Percentiles rank a stretch among this genome's conserved stretches.
phyloP scores from a whole-genome alignment of 2,888 invertebrate genomes.

The Ectemnius cavifrons region DNA sequence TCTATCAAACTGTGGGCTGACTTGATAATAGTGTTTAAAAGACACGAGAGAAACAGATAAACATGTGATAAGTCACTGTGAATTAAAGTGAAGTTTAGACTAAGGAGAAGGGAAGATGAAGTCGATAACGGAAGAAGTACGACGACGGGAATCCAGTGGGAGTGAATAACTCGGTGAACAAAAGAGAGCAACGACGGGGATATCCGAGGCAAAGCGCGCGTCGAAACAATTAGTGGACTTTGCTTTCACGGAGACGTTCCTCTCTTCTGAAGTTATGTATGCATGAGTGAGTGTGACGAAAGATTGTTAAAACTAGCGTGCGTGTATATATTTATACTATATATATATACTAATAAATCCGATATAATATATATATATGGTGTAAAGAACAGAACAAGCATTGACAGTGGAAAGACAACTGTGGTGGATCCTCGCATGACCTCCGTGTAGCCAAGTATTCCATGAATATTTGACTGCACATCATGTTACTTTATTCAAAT shows the following conservation, averaged over 20 bases:
- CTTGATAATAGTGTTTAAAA: constrained; percentile 72
- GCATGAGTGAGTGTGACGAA: constrained; percentile 68
- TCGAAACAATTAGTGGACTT: constrained; percentile 61
- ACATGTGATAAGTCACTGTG: constrained; percentile 77
- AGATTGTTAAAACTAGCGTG: constrained; percentile 74
- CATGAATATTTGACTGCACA: constrained; percentile 76
- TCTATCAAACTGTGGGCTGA: constrained; percentile 66
- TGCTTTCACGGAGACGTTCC: constrained; percentile 71
- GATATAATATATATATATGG: constrained; percentile 71
- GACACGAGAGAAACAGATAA: constrained; percentile 65
- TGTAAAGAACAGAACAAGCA: constrained; percentile 68
- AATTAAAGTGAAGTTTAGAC: constrained; percentile 70
- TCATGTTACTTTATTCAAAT: constrained; percentile 76
- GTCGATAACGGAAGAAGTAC: constrained; percentile 42
- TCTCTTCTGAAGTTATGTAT: constrained; percentile 69
- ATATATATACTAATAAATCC: constrained; percentile 70
- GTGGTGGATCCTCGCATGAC: constrained; percentile 75
- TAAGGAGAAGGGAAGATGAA: constrained; percentile 55
- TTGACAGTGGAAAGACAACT: constrained; percentile 66
- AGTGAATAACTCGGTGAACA: constrained; percentile 55
- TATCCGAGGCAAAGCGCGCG: constrained; percentile 45
- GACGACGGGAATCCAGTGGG: constrained; percentile 47
- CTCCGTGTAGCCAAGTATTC: constrained; percentile 74
- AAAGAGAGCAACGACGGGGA: constrained; percentile 42
- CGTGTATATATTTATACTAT: constrained; percentile 77